phyloP scores from a whole-genome alignment of 2,113 vertebrate genomes.

The Thalassoma bifasciatum region DNA sequence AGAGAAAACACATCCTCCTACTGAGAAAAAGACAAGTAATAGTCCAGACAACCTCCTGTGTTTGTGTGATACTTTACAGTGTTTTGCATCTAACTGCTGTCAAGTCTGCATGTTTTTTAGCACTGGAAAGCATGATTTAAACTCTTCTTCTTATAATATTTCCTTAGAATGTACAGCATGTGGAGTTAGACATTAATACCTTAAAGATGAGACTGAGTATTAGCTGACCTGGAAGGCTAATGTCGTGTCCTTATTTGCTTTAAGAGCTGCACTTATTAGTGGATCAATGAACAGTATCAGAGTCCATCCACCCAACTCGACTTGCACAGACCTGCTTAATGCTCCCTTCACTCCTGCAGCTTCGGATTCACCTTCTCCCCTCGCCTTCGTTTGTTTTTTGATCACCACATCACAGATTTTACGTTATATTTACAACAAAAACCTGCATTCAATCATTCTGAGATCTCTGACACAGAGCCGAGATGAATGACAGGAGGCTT shows the following conservation, averaged over 20 bases:
- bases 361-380: neutral
- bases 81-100: slow-evolving; percentile 5
- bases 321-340: neutral
- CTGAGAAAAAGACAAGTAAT: slow-evolving; percentile 6
- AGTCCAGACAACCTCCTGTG: neutral
- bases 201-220: neutral
- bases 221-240: no score
- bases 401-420: neutral
- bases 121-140: no score
- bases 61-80: slow-evolving; percentile 21
- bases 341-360: neutral
- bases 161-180: neutral
- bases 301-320: neutral
- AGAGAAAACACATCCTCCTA: neutral
- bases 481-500: no score
- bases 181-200: neutral
- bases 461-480: neutral
- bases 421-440: neutral
- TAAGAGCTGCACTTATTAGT: neutral
- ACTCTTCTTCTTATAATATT: neutral
- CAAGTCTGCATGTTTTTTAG: neutral
- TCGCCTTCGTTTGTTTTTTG: neutral
- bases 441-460: no score
- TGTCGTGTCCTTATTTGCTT: neutral
- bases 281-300: neutral